These are phyloP conservation scores for Opisthograptis luteolata DNA, from an alignment of 2,888 invertebrate species.

Conservation along the genomic window DNA sequence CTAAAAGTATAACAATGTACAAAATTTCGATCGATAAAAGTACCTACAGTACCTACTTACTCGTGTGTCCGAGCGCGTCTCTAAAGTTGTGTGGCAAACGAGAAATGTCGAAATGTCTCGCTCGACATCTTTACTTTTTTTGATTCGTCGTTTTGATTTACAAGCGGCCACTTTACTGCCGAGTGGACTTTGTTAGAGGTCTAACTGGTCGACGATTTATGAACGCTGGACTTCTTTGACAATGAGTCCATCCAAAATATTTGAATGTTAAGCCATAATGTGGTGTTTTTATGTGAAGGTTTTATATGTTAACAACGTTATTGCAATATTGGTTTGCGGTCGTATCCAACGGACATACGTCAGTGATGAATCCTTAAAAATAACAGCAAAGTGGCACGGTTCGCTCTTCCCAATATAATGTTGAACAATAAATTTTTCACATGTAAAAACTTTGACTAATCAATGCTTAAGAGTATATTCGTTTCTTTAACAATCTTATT, in stretches of 20 bases:
- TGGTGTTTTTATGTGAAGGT: slow-evolving; percentile 50
- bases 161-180: slow-evolving; percentile 78
- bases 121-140: slow-evolving; percentile 70
- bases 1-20: not conserved
- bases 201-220: slow-evolving; percentile 80
- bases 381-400: slow-evolving; percentile 1
- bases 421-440: too few relatives aligned
- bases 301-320: slow-evolving; percentile 48
- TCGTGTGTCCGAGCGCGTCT: slow-evolving; percentile 43
- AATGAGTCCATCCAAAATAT: slow-evolving; percentile 74
- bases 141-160: slow-evolving; percentile 80
- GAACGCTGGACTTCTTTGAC: slow-evolving; percentile 62
- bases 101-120: slow-evolving; percentile 61
- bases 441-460: too few relatives aligned
- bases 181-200: slow-evolving; percentile 77
- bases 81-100: slow-evolving; percentile 56
- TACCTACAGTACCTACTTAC: not conserved
- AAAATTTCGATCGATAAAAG: not conserved
- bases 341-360: slow-evolving; percentile 27
- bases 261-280: slow-evolving; percentile 71
- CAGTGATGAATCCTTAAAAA: slow-evolving; percentile 28
- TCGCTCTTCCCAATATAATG: too few relatives aligned
- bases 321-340: slow-evolving; percentile 56
- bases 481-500: not conserved
- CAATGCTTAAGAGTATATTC: too few relatives aligned